phyloP scores from a whole-genome alignment of 2,113 vertebrate genomes.

The Chauna torquata region DNA sequence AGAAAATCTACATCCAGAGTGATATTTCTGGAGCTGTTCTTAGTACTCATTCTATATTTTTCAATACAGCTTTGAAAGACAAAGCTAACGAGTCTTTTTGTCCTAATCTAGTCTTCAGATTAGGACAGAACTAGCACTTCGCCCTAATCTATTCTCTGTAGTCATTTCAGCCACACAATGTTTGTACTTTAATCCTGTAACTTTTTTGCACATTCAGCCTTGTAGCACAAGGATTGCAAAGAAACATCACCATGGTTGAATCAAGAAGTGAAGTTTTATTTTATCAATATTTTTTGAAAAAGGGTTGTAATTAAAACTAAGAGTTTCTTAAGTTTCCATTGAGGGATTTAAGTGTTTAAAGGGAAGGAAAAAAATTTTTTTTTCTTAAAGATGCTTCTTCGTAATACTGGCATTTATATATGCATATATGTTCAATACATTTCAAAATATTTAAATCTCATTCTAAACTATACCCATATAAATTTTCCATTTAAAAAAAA shows the following conservation, averaged over 20 bases:
- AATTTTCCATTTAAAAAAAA: not conserved
- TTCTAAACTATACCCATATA: not conserved
- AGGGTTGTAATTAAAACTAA: not conserved
- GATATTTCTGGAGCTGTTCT: not conserved
- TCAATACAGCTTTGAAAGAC: not conserved
- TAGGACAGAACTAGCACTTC: not conserved
- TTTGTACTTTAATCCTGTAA: not conserved
- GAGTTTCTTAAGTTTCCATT: not conserved
- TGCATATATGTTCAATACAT: not conserved
- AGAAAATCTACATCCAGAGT: not conserved
- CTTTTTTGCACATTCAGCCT: not conserved
- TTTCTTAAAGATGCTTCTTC: not conserved
- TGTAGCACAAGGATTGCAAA: not conserved
- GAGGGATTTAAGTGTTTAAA: not conserved
- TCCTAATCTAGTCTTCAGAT: not conserved
- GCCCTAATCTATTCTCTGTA: not conserved
- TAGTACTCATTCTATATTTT: not conserved
- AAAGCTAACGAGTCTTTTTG: not conserved
- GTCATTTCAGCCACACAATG: not conserved
- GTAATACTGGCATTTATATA: not conserved
- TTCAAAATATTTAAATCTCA: not conserved
- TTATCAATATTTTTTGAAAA: not conserved
- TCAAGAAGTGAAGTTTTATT: not conserved
- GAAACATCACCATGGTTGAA: not conserved
- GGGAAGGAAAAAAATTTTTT: not conserved